A percentile compares a stretch with the other conserved stretches of the same genome.
phyloP scores from a whole-genome alignment of 2,113 vertebrate genomes.

The Seriola rivoliana region DNA sequence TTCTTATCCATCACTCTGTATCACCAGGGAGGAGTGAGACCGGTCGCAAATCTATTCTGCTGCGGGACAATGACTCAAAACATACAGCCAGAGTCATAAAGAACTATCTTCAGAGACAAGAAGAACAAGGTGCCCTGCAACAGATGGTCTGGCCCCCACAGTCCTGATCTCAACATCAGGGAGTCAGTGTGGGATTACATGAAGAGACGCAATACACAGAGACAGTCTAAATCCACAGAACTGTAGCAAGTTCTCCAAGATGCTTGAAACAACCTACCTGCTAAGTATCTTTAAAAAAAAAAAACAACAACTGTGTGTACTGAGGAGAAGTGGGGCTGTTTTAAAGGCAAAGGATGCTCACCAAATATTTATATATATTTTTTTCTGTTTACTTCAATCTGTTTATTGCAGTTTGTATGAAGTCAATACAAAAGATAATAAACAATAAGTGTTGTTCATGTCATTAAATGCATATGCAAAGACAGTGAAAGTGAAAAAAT shows the following conservation, averaged over 20 bases:
- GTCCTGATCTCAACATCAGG: no score
- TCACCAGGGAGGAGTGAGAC: no score
- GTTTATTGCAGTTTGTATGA: no score
- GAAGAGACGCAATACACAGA: background rate
- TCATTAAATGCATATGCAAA: background rate
- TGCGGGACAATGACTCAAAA: background rate
- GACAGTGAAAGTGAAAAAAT: background rate
- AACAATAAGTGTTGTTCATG: background rate
- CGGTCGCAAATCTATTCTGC: background rate
- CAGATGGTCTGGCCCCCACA: constrained; percentile 1
- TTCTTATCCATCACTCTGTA: background rate
- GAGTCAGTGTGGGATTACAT: background rate
- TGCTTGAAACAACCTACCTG: no score
- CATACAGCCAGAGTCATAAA: background rate
- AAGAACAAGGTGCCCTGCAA: background rate
- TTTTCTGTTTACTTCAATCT: no score
- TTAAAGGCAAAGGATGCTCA: no score
- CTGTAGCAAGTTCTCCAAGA: background rate
- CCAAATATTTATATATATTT: no score
- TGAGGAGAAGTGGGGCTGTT: no score
- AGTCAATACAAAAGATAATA: background rate
- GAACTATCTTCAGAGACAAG: background rate
- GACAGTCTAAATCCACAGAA: background rate
- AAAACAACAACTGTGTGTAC: no score
- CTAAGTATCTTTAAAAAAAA: no score